Conservation (phyloP, 2,797 vertebrate species). For the Serranus cabrilla region DNA sequence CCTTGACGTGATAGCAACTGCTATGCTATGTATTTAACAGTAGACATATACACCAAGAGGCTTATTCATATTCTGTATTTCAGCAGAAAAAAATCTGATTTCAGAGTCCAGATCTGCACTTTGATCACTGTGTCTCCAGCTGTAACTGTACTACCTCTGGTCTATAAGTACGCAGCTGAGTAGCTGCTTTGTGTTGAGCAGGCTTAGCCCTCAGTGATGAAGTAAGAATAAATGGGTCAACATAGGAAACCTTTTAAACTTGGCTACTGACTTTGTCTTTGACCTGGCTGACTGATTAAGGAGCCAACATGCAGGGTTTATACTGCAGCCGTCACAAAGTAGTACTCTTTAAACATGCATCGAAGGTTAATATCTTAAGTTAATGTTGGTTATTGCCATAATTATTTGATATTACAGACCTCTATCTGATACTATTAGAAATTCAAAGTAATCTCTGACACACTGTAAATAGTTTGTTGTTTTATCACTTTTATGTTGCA, state of each 20-base stretch:
- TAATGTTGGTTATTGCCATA: background rate
- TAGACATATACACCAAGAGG: too few relatives aligned
- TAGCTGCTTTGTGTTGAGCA: conserved; percentile 12
- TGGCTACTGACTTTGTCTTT: conserved; percentile 46
- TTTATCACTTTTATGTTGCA: background rate
- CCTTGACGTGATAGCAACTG: background rate
- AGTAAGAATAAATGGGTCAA: conserved; percentile 43
- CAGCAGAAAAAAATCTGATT: background rate
- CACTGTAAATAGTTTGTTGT: background rate
- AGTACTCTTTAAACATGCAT: background rate
- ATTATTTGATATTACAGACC: background rate
- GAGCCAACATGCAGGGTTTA: background rate
- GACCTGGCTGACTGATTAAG: conserved; percentile 33
- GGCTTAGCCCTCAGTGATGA: conserved; percentile 26
- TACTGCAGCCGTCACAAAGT: background rate
- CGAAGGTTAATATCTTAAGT: conserved; percentile 5
- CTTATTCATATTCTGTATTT: too few relatives aligned
- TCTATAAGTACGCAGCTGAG: background rate
- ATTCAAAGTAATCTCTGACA: background rate
- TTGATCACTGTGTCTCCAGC: conserved; percentile 6
- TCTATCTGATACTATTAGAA: background rate
- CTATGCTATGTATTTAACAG: too few relatives aligned
- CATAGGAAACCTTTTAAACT: conserved; percentile 28
- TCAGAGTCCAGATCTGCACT: conserved; percentile 7
- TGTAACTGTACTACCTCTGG: background rate